Base-by-base conservation (phyloP, 2,797 vertebrate species). In the Lagodon rhomboides region DNA sequence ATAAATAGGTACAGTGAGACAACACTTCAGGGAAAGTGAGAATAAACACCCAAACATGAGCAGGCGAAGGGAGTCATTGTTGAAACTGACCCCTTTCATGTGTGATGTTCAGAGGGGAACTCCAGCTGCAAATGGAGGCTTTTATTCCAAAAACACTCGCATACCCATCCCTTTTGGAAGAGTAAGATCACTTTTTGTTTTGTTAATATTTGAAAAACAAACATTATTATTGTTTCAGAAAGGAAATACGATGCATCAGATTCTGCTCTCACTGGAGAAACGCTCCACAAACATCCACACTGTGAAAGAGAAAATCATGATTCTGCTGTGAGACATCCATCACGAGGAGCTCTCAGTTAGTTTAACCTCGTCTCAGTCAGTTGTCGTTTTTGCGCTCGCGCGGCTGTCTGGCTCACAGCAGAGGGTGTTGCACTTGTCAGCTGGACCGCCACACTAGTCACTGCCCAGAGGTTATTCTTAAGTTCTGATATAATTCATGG, bases 11-110 rank as follows among this genome's bases (percentile, higher is more conserved):
- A 89, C 85, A 82, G 83, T 85, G 87, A 91, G 79, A 75, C 76
- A 79, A 86, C 79, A 47, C 65, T 93, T 94, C 90, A 94, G 84
- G 87, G 93, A 94, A 94, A 93, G 87, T 88, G 89, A 90, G 88
- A 92, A 83, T 77, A 85, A 90, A 88, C 84, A 91, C 87, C 75
- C 86, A 80, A 88, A 88, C 85, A 84, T 61, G 47, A 68, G 68
- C 81, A 87, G 68, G 61, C 66, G 6, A 77, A 44, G 77, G 84
- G 85, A 83, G 70, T 81, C 66, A 38, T 20, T 38, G 59, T 56
- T 72, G 87, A 84, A 84, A 74, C 61, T 75, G 83, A 90, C 90
- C 91, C 77, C 82, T 87, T 86, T 84, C 69, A 65, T 58, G 53
- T 80, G 47, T 55, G 47, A 4, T 23, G 41, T 50, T 82, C 27